Conservation (phyloP, 35 echinoderm and acorn worm species). For the Chiridota heheva region DNA sequence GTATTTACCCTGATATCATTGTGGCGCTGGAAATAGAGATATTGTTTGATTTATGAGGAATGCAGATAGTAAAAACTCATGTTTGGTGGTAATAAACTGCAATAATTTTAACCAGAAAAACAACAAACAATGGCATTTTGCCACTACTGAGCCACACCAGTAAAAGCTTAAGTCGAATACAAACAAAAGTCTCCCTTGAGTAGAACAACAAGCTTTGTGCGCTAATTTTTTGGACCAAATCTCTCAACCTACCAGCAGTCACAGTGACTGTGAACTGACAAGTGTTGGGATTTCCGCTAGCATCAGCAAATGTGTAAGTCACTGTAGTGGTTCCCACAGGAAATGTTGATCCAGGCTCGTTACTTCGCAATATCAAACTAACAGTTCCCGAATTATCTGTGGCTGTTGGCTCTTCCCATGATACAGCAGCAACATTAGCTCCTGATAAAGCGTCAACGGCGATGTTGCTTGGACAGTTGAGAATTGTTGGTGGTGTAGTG, state of each 20-base stretch:
- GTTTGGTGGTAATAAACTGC: background rate
- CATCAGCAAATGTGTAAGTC: conserved; percentile 39
- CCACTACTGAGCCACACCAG: background rate
- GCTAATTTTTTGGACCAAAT: no score
- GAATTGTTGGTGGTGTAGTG: conserved; percentile 25
- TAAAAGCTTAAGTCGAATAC: background rate
- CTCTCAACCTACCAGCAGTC: background rate
- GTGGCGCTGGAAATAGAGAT: no score
- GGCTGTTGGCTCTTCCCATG: conserved; percentile 36
- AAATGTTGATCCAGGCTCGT: conserved; percentile 13
- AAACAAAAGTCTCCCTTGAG: background rate
- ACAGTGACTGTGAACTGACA: conserved; percentile 40
- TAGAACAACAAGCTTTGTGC: background rate
- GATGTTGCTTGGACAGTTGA: conserved; percentile 41
- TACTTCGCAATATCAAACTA: conserved; percentile 8
- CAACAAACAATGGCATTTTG: background rate
- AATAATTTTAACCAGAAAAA: background rate
- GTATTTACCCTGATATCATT: no score
- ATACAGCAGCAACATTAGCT: background rate
- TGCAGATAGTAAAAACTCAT: no score
- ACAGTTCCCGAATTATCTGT: conserved; percentile 48
- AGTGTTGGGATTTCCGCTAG: background rate
- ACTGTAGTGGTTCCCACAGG: conserved; percentile 28
- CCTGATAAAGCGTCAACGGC: conserved; percentile 5
- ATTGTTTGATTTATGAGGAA: no score